Conservation (phyloP, 2,113 vertebrate species). For the Vicugna pacos region DNA sequence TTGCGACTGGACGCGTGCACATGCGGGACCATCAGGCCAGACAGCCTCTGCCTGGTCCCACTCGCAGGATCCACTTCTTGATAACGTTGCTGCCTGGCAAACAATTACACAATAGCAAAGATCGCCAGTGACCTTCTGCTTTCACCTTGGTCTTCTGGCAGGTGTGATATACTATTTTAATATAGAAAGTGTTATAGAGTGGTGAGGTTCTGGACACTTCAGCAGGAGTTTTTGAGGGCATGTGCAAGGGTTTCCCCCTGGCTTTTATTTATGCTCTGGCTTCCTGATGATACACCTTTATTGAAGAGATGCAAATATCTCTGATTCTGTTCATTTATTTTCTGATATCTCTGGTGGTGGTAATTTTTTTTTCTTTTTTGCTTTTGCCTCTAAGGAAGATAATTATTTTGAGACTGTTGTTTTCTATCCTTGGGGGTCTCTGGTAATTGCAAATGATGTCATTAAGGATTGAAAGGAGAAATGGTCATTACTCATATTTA, state of each 20-base stretch:
- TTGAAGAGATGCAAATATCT: slow-evolving; percentile 76
- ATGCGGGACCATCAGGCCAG: neutral
- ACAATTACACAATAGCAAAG: neutral
- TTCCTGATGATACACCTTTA: slow-evolving; percentile 68
- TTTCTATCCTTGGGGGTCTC: slow-evolving; percentile 27
- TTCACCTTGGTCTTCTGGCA: slow-evolving; percentile 78
- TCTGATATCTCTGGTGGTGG: slow-evolving; percentile 48
- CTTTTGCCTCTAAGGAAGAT: slow-evolving; percentile 27
- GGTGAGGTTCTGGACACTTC: slow-evolving; percentile 78
- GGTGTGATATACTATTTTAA: slow-evolving; percentile 86
- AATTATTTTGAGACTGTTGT: slow-evolving; percentile 62
- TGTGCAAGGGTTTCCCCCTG: slow-evolving; percentile 68
- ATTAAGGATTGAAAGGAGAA: slow-evolving; percentile 53
- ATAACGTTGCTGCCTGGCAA: slow-evolving; percentile 22
- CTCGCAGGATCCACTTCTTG: neutral
- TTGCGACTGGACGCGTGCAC: neutral
- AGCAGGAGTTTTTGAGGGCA: slow-evolving; percentile 77
- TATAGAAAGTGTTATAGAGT: slow-evolving; percentile 79
- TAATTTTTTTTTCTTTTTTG: neutral
- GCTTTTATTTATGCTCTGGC: slow-evolving; percentile 78
- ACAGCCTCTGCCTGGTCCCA: neutral
- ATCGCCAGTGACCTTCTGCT: slow-evolving; percentile 57
- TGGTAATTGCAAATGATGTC: slow-evolving; percentile 46
- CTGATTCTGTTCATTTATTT: slow-evolving; percentile 81
- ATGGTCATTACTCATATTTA: slow-evolving; percentile 53